Evolutionary conservation across 2,797 vertebrate species (phyloP).

Genomic region (Ispidina picta): DNA sequence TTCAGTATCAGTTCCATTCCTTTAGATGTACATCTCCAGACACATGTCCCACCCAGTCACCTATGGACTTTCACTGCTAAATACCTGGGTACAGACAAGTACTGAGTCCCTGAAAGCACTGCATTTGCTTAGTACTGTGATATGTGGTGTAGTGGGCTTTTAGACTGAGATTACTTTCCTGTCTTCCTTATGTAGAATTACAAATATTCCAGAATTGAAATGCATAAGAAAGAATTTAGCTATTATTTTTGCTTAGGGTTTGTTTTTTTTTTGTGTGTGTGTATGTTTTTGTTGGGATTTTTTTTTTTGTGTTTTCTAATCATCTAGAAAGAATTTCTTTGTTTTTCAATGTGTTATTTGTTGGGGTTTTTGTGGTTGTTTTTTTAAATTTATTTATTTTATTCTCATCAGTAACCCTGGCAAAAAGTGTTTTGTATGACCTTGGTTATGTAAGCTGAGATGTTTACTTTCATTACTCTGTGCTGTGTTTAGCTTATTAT

Average conservation of each 20-base stretch:
- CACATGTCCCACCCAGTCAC: background rate
- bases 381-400: too few relatives aligned
- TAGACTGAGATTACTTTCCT: background rate
- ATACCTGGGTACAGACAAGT: background rate
- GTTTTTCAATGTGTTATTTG: background rate
- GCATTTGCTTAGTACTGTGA: background rate
- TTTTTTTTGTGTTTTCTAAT: background rate
- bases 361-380: background rate
- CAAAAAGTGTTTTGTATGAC: background rate
- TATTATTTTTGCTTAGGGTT: background rate
- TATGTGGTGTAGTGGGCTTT: background rate
- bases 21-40: background rate
- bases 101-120: background rate
- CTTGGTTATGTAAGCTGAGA: background rate
- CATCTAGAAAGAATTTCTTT: background rate
- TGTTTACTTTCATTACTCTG: background rate
- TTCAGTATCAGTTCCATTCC: background rate
- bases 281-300: background rate
- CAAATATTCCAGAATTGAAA: background rate
- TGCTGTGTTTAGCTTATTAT: background rate
- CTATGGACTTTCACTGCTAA: background rate
- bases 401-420: background rate
- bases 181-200: background rate
- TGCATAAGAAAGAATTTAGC: background rate
- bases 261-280: background rate